Percentiles rank a stretch among this genome's conserved stretches.
phyloP scores from a whole-genome alignment of 2,797 vertebrate genomes.

The Sebastes vulpes region DNA sequence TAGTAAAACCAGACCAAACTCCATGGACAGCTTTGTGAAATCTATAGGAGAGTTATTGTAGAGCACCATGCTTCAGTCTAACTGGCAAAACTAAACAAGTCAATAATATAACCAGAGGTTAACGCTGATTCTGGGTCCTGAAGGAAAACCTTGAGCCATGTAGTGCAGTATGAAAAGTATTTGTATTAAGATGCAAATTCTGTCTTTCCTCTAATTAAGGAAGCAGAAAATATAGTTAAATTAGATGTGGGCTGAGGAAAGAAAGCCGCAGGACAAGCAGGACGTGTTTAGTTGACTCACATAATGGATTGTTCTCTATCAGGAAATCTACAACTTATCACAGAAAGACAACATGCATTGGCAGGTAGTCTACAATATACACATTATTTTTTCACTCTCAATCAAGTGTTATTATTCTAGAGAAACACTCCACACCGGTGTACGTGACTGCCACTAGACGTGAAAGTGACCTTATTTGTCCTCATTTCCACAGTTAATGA shows the following conservation, averaged over 20 bases:
- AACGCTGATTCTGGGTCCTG: background rate
- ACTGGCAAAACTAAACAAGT: background rate
- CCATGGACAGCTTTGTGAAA: background rate
- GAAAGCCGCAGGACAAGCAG: background rate
- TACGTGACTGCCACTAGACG: background rate
- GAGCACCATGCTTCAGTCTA: background rate
- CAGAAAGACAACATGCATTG: background rate
- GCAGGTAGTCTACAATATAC: background rate
- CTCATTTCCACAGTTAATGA: background rate
- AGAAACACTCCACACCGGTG: background rate
- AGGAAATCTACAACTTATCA: background rate
- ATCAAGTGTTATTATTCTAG: background rate
- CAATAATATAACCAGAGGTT: background rate
- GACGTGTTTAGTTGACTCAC: background rate
- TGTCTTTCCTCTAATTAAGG: background rate
- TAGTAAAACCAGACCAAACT: background rate
- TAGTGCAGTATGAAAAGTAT: background rate
- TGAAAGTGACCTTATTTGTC: background rate
- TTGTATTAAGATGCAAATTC: background rate
- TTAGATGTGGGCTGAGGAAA: background rate
- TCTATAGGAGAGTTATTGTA: background rate
- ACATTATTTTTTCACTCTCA: background rate
- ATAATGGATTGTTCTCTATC: background rate
- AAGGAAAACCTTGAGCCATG: background rate
- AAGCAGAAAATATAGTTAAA: background rate